A percentile compares a stretch with the other conserved stretches of the same genome.
These are phyloP conservation scores for Myripristis murdjan DNA, from an alignment of 2,797 vertebrate genomes.

Conservation along the genomic window DNA sequence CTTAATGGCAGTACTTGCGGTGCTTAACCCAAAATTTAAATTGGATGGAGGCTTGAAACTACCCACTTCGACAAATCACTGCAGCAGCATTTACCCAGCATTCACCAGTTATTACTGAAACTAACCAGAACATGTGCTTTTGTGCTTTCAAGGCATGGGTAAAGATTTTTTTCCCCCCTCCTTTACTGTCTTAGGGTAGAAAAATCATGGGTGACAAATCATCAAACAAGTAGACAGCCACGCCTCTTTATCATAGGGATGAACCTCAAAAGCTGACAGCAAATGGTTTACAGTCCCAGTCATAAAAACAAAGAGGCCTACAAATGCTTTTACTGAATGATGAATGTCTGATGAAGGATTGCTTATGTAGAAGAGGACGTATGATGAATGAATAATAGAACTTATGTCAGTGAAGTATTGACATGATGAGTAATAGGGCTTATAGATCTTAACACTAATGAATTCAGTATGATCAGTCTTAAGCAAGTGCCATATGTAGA, in stretches of 20 bases:
- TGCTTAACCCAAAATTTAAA: conserved; percentile 22
- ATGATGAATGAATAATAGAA: conserved; percentile 60
- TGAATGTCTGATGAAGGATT: conserved; percentile 45
- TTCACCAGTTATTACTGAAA: not conserved
- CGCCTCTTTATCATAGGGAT: conserved; percentile 52
- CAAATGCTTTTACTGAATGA: conserved; percentile 48
- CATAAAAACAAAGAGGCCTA: conserved; percentile 49
- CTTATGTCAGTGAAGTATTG: conserved; percentile 49
- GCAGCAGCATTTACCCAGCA: conserved; percentile 9
- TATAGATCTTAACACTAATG: conserved; percentile 62
- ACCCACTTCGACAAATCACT: conserved; percentile 31
- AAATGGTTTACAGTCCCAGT: conserved; percentile 57
- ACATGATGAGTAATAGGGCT: conserved; percentile 61
- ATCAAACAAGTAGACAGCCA: conserved; percentile 40
- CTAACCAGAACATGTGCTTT: not conserved
- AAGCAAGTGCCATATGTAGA: conserved; percentile 52
- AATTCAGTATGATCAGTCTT: conserved; percentile 57
- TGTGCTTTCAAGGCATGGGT: conserved; percentile 29
- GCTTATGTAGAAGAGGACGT: conserved; percentile 43
- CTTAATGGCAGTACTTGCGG: conserved; percentile 6
- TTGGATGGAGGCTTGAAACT: conserved; percentile 20
- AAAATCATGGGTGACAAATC: conserved; percentile 63
- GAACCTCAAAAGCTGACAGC: conserved; percentile 53
- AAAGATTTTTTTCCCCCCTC: conserved; percentile 30
- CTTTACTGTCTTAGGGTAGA: conserved; percentile 37